Percentiles rank a stretch among this genome's conserved stretches.
Evolutionary conservation across 92 coral and sea anemone species (phyloP).

Genomic region (Siderastrea siderea): DNA sequence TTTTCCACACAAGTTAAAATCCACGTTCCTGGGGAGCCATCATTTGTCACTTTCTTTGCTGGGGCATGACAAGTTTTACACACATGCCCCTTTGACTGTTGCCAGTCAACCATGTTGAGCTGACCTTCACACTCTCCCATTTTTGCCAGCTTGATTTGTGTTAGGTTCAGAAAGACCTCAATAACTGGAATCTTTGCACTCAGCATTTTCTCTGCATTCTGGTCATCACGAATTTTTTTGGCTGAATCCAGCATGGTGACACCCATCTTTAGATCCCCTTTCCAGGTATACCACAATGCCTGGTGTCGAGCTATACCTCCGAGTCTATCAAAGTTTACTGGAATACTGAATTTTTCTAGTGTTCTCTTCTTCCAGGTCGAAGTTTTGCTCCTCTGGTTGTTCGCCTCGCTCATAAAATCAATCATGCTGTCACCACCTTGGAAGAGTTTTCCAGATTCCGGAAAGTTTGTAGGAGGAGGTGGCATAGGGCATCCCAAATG

Average conservation of each 20-base stretch:
- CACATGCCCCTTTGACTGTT: conserved; percentile 24
- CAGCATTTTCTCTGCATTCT: conserved; percentile 37
- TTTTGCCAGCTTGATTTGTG: conserved; percentile 46
- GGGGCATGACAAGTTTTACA: conserved; percentile 66
- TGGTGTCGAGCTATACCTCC: conserved; percentile 64
- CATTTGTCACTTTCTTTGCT: conserved; percentile 38
- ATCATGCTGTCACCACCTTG: conserved; percentile 23
- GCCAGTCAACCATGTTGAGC: conserved; percentile 19
- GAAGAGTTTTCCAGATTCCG: conserved; percentile 14
- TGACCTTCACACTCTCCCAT: conserved; percentile 59
- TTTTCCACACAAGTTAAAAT: conserved; percentile 58
- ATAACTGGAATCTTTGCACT: conserved; percentile 46
- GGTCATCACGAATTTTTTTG: conserved; percentile 38
- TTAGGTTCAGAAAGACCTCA: conserved; percentile 36
- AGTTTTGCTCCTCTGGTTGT: conserved; percentile 15
- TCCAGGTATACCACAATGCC: conserved; percentile 66
- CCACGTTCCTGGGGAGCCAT: conserved; percentile 14
- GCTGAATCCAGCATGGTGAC: conserved; percentile 65
- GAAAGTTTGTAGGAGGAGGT: conserved; percentile 16
- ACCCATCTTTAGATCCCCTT: conserved; percentile 56
- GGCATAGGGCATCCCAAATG: conserved; percentile 51
- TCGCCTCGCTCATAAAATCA: conserved; percentile 36
- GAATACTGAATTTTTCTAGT: conserved; percentile 36
- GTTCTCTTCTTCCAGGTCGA: conserved; percentile 50
- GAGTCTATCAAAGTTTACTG: conserved; percentile 65